A percentile compares a stretch with the other conserved stretches of the same genome.
phyloP scores from a whole-genome alignment of 2,888 invertebrate species.

The Acanthococcus lagerstroemiae region DNA sequence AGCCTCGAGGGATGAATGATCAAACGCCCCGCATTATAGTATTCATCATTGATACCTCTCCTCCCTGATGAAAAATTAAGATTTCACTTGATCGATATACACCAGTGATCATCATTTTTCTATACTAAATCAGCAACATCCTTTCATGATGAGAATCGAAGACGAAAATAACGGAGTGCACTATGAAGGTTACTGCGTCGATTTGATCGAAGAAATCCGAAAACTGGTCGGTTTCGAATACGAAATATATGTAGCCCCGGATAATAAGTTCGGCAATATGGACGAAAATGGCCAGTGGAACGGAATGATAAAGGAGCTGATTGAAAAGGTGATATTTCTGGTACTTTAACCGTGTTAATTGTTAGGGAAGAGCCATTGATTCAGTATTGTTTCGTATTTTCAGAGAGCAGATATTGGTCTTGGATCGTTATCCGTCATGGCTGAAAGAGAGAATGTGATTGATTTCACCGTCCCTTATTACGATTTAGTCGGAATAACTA shows the following conservation, averaged over 20 bases:
- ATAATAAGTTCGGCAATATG: constrained; percentile 69
- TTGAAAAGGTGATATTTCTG: constrained; percentile 51
- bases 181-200: constrained; percentile 79
- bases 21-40: too few relatives aligned
- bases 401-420: constrained; percentile 83
- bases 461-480: constrained; percentile 98
- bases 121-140: constrained; percentile 60
- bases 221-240: constrained; percentile 80
- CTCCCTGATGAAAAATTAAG: background rate
- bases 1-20: too few relatives aligned
- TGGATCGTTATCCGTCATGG: constrained; percentile 92
- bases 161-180: constrained; percentile 41
- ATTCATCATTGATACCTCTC: too few relatives aligned
- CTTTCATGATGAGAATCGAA: constrained; percentile 66
- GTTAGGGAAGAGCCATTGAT: background rate
- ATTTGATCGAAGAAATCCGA: constrained; percentile 78
- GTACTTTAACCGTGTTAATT: background rate
- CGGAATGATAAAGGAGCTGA: constrained; percentile 68
- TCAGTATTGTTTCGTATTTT: constrained; percentile 21
- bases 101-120: too few relatives aligned
- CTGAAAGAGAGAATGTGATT: constrained; percentile 90
- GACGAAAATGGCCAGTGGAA: constrained; percentile 77
- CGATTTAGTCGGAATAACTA: constrained; percentile 92
- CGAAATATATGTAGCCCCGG: constrained; percentile 68
- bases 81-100: background rate